Percentiles rank a stretch among this genome's conserved stretches.
These are phyloP conservation scores for Phallusia fumigata DNA, from an alignment of 23 tunicate species.

Conservation along the genomic window DNA sequence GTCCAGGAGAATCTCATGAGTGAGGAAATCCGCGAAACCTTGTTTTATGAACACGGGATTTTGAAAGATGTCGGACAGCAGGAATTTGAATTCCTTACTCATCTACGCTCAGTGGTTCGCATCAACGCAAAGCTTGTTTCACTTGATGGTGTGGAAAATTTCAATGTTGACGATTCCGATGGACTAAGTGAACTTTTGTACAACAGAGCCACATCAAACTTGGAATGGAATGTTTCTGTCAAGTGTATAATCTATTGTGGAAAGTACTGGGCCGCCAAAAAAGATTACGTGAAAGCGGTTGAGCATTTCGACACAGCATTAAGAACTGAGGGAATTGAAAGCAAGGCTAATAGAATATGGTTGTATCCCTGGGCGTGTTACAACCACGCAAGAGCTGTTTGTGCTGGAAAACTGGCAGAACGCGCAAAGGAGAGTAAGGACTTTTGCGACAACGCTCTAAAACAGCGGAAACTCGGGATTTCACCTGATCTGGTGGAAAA, in stretches of 20 bases:
- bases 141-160: background rate
- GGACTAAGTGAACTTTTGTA: background rate
- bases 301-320: background rate
- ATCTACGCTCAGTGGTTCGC: background rate
- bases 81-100: background rate
- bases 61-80: background rate
- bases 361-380: conserved; percentile 8
- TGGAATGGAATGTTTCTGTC: background rate
- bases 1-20: background rate
- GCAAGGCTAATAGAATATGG: background rate
- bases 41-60: background rate
- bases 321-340: background rate
- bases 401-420: background rate
- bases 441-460: background rate
- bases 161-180: background rate
- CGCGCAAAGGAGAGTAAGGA: background rate
- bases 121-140: background rate
- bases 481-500: background rate
- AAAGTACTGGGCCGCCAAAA: conserved; percentile 11
- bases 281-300: background rate
- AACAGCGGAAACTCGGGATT: background rate
- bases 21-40: background rate
- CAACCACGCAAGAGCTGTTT: conserved; percentile 7
- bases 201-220: background rate
- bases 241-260: conserved; percentile 4